Percentiles rank a stretch among this genome's conserved stretches.
Evolutionary conservation across 2,888 invertebrate species (phyloP).

Genomic region (Cephus pulcher): DNA sequence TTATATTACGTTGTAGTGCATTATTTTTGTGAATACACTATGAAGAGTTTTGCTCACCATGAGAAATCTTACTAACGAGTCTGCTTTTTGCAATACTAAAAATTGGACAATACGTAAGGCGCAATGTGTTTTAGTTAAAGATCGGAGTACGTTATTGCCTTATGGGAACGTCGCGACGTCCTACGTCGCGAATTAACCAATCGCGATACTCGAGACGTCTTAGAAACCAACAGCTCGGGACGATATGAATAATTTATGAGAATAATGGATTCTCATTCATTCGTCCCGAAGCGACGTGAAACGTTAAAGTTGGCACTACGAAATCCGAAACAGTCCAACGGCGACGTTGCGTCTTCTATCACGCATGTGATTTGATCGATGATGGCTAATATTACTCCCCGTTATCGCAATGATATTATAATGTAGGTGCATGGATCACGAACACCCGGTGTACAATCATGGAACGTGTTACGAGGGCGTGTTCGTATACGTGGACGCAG

Average conservation of each 20-base stretch:
- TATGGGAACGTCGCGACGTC: background rate
- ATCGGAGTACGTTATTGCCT: background rate
- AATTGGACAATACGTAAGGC: background rate
- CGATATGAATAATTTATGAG: background rate
- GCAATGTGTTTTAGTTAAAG: background rate
- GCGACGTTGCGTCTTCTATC: conserved; percentile 3
- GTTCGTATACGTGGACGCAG: background rate
- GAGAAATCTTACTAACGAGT: background rate
- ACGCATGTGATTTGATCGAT: conserved; percentile 21
- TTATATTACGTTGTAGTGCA: background rate
- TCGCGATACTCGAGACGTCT: background rate
- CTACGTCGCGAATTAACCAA: background rate
- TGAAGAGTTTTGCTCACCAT: background rate
- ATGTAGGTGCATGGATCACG: conserved; percentile 20
- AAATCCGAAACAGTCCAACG: background rate
- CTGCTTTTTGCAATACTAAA: background rate
- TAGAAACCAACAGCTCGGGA: background rate
- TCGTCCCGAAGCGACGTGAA: background rate
- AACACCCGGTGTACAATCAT: background rate
- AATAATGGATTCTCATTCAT: conserved; percentile 3
- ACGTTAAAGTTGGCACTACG: background rate
- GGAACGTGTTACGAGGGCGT: background rate
- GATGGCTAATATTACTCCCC: conserved; percentile 21
- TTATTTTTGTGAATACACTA: conserved; percentile 2
- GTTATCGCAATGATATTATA: conserved; percentile 23